Evolutionary conservation across 2,113 vertebrate genomes (phyloP).

Genomic region (Actenoides lindsayi): DNA sequence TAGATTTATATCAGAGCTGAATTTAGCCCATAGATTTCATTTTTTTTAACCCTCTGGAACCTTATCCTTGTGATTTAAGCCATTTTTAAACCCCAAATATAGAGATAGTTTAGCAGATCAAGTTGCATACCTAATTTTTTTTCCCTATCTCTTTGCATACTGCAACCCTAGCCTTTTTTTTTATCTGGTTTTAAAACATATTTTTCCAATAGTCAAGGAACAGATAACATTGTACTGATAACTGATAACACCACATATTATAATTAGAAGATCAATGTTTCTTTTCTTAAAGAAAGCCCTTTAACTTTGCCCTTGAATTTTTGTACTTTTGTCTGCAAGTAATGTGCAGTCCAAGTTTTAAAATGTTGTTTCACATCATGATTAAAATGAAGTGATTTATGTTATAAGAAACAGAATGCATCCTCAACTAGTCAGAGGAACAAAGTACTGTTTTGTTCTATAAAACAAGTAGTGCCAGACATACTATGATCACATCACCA

Average conservation of each 20-base stretch:
- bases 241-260: not conserved
- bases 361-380: not conserved
- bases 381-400: not conserved
- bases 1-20: conserved; percentile 14
- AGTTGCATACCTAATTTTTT: not conserved
- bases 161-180: not conserved
- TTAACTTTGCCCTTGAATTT: not conserved
- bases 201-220: not conserved
- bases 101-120: not conserved
- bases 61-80: not conserved
- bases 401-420: not conserved
- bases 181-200: not conserved
- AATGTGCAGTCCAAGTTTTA: not conserved
- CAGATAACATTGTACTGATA: not conserved
- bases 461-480: not conserved
- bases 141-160: not conserved
- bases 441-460: not conserved
- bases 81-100: not conserved
- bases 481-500: not conserved
- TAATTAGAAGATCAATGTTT: not conserved
- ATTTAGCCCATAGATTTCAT: not conserved
- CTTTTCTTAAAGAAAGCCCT: not conserved
- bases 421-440: not conserved
- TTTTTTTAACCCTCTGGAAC: not conserved
- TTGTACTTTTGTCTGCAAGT: not conserved